Evolutionary conservation across 2,113 vertebrate species (phyloP), one percentile per base, ranked within the genome.

Genomic region (Sula dactylatra): DNA sequence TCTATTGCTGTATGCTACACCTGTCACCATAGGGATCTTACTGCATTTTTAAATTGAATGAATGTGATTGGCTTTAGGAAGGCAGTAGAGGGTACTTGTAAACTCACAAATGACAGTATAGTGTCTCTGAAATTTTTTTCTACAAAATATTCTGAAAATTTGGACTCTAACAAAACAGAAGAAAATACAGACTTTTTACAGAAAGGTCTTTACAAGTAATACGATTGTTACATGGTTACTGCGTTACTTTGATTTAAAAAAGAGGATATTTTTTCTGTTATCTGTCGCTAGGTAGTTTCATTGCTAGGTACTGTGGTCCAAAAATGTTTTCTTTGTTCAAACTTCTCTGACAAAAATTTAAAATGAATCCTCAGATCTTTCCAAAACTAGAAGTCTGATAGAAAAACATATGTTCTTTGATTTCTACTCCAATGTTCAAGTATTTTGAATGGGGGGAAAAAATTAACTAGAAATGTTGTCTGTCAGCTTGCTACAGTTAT

Each of bases 251-350:
- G n/a, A 58, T 56, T 71, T 34, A 2, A 45, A 67, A 70, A 72
- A 82, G 6, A 32, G 14, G 9, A 8, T 71, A 73, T 82, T 95
- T 76, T 72, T 84, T 71, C 38, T 1, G 0, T 88, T 90, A 71
- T 86, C 71, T 2, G 18, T 88, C 5, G 0, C 65, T 91, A 82
- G 49, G 59, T 93, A 61, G 55, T 78, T 91, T 86, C 65, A 93
- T 84, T 86, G 80, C 83, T 95, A 83, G 69, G 77, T 44, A 86
- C 31, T 65, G 5, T 25, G 25, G n/a, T 86, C 67, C 77, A 89
- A 84, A 88, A 82, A 89, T 45, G 56, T 82, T 81, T 82, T 85
- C 47, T 94, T 88, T 86, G 22, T 71, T 93, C 94, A 58, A 89
- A 50, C 72, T 89, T 92, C 26, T 81, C 49, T 85, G 67, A 88